Evolutionary conservation across 2,888 invertebrate genomes (phyloP).

Genomic region (Monoplex corrugatus): DNA sequence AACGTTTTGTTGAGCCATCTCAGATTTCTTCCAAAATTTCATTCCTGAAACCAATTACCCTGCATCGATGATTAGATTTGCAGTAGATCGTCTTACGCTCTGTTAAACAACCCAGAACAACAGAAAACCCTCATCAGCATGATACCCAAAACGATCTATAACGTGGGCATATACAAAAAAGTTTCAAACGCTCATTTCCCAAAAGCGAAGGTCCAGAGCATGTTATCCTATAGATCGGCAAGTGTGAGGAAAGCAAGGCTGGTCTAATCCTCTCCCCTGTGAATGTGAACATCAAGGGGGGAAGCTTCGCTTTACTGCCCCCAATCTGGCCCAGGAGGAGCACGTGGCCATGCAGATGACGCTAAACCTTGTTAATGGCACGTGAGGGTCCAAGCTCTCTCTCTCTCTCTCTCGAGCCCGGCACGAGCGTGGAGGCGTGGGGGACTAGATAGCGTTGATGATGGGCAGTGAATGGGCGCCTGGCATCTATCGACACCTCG

Average conservation of each 20-base stretch:
- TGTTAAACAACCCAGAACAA: not conserved
- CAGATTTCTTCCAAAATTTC: no score
- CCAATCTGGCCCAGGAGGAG: constrained; percentile 14
- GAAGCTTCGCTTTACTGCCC: constrained; percentile 7
- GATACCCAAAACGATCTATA: no score
- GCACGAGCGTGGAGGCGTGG: not conserved
- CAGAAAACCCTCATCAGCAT: not conserved
- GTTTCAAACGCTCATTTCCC: not conserved
- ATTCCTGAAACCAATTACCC: no score
- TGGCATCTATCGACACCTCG: constrained; percentile 27
- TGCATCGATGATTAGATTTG: no score
- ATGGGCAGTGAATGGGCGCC: not conserved
- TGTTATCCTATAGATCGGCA: not conserved
- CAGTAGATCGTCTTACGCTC: no score
- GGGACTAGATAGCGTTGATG: constrained; percentile 32
- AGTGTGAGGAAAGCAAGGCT: not conserved
- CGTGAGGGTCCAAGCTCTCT: no score
- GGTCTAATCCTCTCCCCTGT: no score
- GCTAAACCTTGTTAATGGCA: constrained; percentile 24
- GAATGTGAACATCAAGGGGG: not conserved
- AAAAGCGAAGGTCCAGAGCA: not conserved
- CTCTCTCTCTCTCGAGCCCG: no score
- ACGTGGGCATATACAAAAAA: no score
- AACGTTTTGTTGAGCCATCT: no score
- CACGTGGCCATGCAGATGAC: constrained; percentile 32